Evolutionary conservation across 2,888 invertebrate genomes (phyloP).

Genomic region (Silvanus unidentatus): DNA sequence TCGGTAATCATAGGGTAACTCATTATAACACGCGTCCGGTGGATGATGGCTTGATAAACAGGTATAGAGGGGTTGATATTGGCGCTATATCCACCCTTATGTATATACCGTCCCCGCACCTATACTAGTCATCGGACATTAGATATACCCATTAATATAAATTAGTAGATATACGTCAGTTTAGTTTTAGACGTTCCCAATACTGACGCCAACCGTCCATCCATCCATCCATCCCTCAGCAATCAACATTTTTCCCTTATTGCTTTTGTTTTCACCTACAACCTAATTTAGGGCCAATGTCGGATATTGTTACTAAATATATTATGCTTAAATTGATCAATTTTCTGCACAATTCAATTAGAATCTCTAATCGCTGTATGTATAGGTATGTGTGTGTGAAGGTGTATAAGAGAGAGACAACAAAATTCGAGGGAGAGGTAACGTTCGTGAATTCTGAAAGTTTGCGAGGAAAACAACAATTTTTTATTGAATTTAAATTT

Average conservation of each 20-base stretch:
- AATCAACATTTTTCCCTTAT: conserved; percentile 29
- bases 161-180: conserved; percentile 36
- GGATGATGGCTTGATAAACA: conserved; percentile 39
- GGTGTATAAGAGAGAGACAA: no score
- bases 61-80: conserved; percentile 17
- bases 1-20: conserved; percentile 38
- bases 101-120: conserved; percentile 11
- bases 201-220: conserved; percentile 14
- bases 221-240: conserved; percentile 22
- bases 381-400: no score
- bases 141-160: conserved; percentile 43
- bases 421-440: no score
- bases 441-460: no score
- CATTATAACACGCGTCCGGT: conserved; percentile 41
- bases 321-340: not conserved
- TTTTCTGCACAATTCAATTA: not conserved
- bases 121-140: conserved; percentile 36
- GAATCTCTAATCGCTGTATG: no score
- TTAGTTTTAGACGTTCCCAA: conserved; percentile 24
- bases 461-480: not conserved
- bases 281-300: conserved; percentile 31
- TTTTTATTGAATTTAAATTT: not conserved
- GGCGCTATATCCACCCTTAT: no score
- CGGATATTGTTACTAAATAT: conserved; percentile 18
- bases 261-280: conserved; percentile 33